phyloP scores from a whole-genome alignment of 2,888 invertebrate species.

The Sclerodermus sp. region DNA sequence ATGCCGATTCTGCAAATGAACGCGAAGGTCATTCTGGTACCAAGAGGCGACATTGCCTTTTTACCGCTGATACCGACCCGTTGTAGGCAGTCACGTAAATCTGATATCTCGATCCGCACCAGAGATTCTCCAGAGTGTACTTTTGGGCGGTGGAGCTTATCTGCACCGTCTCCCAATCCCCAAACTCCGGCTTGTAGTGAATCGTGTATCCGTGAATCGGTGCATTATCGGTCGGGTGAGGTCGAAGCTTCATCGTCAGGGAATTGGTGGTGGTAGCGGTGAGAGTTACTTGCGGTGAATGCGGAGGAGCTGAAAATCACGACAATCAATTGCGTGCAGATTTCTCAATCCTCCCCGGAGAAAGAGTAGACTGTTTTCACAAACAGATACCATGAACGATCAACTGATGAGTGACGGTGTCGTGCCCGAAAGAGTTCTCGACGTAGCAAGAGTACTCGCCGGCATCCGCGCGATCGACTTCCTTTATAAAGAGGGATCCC shows the following conservation, averaged over 20 bases:
- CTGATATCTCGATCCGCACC: slow-evolving; percentile 92
- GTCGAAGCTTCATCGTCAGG: slow-evolving; percentile 71
- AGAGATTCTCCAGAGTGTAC: slow-evolving; percentile 82
- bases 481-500: slow-evolving; percentile 87
- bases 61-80: slow-evolving; percentile 63
- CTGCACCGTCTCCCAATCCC: slow-evolving; percentile 89
- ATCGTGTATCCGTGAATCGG: slow-evolving; percentile 91
- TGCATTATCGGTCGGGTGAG: slow-evolving; percentile 77
- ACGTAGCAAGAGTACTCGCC: slow-evolving; percentile 94
- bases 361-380: too few species aligned
- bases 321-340: too few species aligned
- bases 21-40: background rate
- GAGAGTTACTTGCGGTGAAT: slow-evolving; percentile 73
- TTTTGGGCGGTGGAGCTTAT: slow-evolving; percentile 77
- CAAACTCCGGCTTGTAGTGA: slow-evolving; percentile 92
- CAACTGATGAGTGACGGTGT: slow-evolving; percentile 87
- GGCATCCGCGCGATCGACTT: slow-evolving; percentile 85
- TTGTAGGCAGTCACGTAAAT: slow-evolving; percentile 92
- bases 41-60: background rate
- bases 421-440: slow-evolving; percentile 89
- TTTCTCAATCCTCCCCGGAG: too few species aligned
- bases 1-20: slow-evolving; percentile 75
- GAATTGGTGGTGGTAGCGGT: slow-evolving; percentile 77
- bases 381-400: slow-evolving; percentile 85
- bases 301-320: slow-evolving; percentile 68